Percentiles rank a stretch among this genome's conserved stretches.
phyloP scores from a whole-genome alignment of 2,888 invertebrate species.

The Mycalesis mineus region DNA sequence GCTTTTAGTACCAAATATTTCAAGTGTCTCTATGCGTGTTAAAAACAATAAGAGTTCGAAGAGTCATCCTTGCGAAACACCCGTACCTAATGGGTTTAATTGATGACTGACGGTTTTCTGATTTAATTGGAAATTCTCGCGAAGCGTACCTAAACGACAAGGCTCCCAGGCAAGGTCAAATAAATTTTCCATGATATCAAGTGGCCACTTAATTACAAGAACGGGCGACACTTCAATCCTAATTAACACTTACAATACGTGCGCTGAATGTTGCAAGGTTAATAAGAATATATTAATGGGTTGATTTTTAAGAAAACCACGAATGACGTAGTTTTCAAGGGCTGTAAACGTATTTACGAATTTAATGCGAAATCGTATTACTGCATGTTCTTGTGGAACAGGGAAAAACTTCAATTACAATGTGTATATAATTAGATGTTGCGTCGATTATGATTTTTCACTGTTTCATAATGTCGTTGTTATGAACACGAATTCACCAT shows the following conservation, averaged over 20 bases:
- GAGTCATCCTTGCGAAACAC: not conserved
- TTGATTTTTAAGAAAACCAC: not conserved
- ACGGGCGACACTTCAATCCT: constrained; percentile 8
- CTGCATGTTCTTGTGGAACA: not conserved
- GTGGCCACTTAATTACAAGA: constrained; percentile 2
- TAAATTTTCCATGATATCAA: constrained; percentile 1
- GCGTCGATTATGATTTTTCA: not conserved
- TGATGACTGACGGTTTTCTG: constrained; percentile 3
- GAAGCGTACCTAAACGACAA: not conserved
- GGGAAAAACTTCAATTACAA: not conserved
- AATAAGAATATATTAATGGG: constrained; percentile 5
- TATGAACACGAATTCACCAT: no score
- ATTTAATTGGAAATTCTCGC: constrained; percentile 2
- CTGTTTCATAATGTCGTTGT: no score
- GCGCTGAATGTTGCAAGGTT: not conserved
- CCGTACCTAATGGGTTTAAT: constrained; percentile 2
- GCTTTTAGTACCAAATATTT: no score
- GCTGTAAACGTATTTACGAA: not conserved
- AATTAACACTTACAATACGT: constrained; percentile 3
- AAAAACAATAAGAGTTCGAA: not conserved
- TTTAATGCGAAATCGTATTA: not conserved
- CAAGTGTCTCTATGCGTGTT: not conserved
- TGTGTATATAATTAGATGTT: not conserved
- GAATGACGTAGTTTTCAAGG: not conserved
- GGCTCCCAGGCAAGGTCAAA: constrained; percentile 1